Evolutionary conservation across 2,888 invertebrate genomes (phyloP), one percentile per base, ranked within the genome.

Genomic region (Seira ritae): DNA sequence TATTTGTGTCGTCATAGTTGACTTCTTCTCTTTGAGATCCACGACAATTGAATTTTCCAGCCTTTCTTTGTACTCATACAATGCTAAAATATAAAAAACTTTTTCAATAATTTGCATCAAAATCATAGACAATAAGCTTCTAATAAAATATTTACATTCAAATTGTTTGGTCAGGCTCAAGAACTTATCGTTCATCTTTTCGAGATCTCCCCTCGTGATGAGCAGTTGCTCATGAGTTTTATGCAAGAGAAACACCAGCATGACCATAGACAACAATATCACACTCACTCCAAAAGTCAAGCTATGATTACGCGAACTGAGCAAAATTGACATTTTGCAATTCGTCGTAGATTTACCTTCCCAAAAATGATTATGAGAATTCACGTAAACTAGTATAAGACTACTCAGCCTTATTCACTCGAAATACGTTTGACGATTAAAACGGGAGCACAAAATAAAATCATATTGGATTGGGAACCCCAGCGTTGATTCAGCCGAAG

Each of bases 21-120:
- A 82, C 66, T 84, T 87, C 37, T 87, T 85, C 73, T 86, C 84
- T 24, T 87, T 87, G 74, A 87, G 75, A 67, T 77, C 75, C 60
- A 87, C 79, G 55, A 86, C 84, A 31, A 31, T 31, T 0, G 88
- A 85, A 46, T 84, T 86, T 42, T 88, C 87, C 55, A 88, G 73
- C n/a, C 88, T 31, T 62, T 88, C 87, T 79, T 88, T 88, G 83
- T 88, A 88, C 67, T 88, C 88, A 60, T 78, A 86, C 68, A 88
- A 73, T 15, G 88, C 88, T 88, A 62, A 3, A 74, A 37, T 23
- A 8, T 24, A 50, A 23, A 72, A 19, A 72, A 67, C 12, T 22
- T n/a, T n/a, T n/a, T n/a, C n/a, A n/a, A n/a, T n/a, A n/a, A n/a
- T 19, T 4, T 6, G 65, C 10, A 46, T 12, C 15, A 46, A 12